phyloP scores from a whole-genome alignment of 2,888 invertebrate species.

The Bibio marci region DNA sequence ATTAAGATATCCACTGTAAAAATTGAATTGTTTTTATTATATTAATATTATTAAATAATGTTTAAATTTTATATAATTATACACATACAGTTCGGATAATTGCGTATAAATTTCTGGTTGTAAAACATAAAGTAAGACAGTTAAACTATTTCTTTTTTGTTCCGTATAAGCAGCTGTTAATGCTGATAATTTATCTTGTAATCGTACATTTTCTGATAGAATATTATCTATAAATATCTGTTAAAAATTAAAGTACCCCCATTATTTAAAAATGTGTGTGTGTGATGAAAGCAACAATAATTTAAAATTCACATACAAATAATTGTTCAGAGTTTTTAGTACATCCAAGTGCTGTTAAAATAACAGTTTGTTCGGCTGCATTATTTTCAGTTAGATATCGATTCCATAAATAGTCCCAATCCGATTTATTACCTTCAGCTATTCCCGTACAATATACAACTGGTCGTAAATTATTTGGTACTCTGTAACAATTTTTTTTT shows the following conservation, averaged over 20 bases:
- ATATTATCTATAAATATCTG: constrained; percentile 34
- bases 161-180: constrained; percentile 32
- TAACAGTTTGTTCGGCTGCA: constrained; percentile 47
- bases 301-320: constrained; percentile 35
- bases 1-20: too few species aligned
- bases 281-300: too few species aligned
- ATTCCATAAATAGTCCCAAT: constrained; percentile 48
- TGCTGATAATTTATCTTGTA: constrained; percentile 23
- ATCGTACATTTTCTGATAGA: constrained; percentile 24
- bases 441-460: constrained; percentile 63
- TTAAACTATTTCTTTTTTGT: constrained; percentile 36
- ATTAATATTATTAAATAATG: too few species aligned
- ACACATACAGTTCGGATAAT: too few species aligned
- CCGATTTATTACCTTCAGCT: constrained; percentile 37
- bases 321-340: constrained; percentile 34
- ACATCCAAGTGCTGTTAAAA: constrained; percentile 52
- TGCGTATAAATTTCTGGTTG: too few species aligned
- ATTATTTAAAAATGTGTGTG: too few species aligned
- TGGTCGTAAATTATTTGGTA: constrained; percentile 44
- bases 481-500: too few species aligned
- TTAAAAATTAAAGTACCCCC: too few species aligned
- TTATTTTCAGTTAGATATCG: constrained; percentile 40
- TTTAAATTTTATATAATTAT: too few species aligned
- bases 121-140: too few species aligned
- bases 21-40: too few species aligned